Base-by-base conservation (phyloP, 1,140 invertebrate species). In the Drosophila guanche region DNA sequence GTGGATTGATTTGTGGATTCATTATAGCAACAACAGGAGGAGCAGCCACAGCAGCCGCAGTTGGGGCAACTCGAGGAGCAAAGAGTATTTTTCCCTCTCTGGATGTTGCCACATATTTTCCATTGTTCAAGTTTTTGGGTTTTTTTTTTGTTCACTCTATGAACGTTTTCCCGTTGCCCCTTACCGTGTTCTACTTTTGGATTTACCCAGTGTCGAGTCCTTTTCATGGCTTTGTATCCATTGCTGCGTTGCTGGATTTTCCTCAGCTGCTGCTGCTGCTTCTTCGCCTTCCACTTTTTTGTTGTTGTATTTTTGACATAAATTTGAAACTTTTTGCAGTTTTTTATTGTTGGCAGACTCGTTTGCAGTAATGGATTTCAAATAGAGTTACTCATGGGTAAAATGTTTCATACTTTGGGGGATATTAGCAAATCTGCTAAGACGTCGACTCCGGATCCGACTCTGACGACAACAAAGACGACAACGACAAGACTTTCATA, bases 321-420 rank as follows among this genome's bases (percentile, higher is more conserved):
- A 88, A 89, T 88, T 88, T 81, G 83, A 83, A 88, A 88, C 75
- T 88, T 88, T 73, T 83, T 67, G 16, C 78, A 88, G 83, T 88
- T 88, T 88, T 73, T 88, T 88, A 88, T 88, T 88, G 83, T 88
- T 76, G 71, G 70, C 83, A 73, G 78, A 89, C 83, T 88, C 78
- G 83, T 88, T 83, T 79, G 78, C 83, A 83, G 78, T 88, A 88
- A 88, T 88, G 83, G 83, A 88, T 88, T 88, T 88, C 83, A 76
- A 88, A 88, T 88, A 83, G 83, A 88, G 78, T 88, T 88, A 83
- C 83, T 88, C 83, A 88, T 88, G 83, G 83, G 83, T 88, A 88
- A 88, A 88, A 88, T 88, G 75, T 80, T 78, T 68, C 83, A 88
- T 88, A 88, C 83, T 83, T 88, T 81, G 61, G 83, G 83, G 83